phyloP scores from a whole-genome alignment of 53 echinoderm and acorn worm genomes.

The Luidia sarsii region DNA sequence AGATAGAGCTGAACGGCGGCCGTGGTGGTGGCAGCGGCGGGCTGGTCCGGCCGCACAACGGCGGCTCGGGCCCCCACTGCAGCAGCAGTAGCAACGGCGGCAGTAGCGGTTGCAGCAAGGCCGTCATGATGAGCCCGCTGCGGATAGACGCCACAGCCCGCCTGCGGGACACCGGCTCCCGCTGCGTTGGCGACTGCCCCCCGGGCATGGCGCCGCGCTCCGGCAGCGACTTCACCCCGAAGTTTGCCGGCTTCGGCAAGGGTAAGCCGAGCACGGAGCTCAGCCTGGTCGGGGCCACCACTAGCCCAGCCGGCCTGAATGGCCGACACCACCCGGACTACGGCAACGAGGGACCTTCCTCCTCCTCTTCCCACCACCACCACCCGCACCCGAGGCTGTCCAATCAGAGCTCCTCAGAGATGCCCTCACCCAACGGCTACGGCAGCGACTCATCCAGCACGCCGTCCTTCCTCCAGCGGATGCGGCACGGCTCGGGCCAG shows the following conservation, averaged over 20 bases:
- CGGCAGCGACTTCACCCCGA: slow-evolving; percentile 19
- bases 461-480: slow-evolving; percentile 41
- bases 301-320: slow-evolving; percentile 25
- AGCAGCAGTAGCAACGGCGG: slow-evolving; percentile 6
- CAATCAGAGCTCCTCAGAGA: not conserved
- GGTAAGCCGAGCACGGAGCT: slow-evolving; percentile 85
- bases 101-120: slow-evolving; percentile 7
- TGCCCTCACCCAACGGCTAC: slow-evolving; percentile 25
- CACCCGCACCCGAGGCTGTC: slow-evolving; percentile 42
- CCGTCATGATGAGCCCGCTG: not conserved
- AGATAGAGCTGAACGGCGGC: slow-evolving; percentile 24
- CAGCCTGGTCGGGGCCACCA: slow-evolving; percentile 48
- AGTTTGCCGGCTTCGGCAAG: slow-evolving; percentile 80
- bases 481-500: slow-evolving; percentile 22
- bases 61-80: slow-evolving; percentile 14
- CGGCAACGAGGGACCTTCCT: slow-evolving; percentile 55
- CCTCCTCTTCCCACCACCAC: no score
- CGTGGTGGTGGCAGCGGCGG: not conserved
- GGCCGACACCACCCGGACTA: slow-evolving; percentile 33
- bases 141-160: slow-evolving; percentile 13
- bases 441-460: no score
- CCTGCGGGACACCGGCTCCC: slow-evolving; percentile 1
- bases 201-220: not conserved
- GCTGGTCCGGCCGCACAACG: slow-evolving; percentile 8
- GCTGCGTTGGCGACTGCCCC: not conserved